Evolutionary conservation across 2,888 invertebrate species (phyloP).

Genomic region (Bombylius major): DNA sequence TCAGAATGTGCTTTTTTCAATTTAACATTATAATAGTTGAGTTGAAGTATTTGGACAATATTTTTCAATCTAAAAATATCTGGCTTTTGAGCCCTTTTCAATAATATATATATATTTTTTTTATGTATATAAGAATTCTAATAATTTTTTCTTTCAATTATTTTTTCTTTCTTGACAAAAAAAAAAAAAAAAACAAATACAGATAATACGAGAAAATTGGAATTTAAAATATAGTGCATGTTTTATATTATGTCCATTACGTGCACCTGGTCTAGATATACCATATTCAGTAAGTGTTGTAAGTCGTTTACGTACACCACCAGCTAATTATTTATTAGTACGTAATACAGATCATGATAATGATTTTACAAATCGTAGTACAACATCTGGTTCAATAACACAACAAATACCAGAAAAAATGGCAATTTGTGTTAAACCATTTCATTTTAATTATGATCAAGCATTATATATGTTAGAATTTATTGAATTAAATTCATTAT

Average conservation of each 20-base stretch:
- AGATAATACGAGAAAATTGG: constrained; percentile 88
- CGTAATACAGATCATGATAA: constrained; percentile 43
- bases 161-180: too few relatives aligned
- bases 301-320: constrained; percentile 43
- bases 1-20: too few relatives aligned
- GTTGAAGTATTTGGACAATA: too few relatives aligned
- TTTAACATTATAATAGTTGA: neutral
- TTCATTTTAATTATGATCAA: constrained; percentile 80
- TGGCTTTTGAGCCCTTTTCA: too few relatives aligned
- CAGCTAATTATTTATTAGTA: constrained; percentile 51
- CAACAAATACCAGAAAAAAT: constrained; percentile 41
- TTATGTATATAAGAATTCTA: too few relatives aligned
- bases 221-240: constrained; percentile 84
- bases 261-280: constrained; percentile 42
- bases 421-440: constrained; percentile 80
- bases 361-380: constrained; percentile 25
- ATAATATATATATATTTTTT: too few relatives aligned
- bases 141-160: too few relatives aligned
- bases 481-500: constrained; percentile 69
- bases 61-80: too few relatives aligned
- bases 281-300: constrained; percentile 62
- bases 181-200: constrained; percentile 4
- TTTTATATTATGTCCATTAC: constrained; percentile 71
- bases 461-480: constrained; percentile 76
- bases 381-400: constrained; percentile 21